These are phyloP conservation scores for Porites divaricata DNA, from an alignment of 92 coral and sea anemone species.

Conservation along the genomic window DNA sequence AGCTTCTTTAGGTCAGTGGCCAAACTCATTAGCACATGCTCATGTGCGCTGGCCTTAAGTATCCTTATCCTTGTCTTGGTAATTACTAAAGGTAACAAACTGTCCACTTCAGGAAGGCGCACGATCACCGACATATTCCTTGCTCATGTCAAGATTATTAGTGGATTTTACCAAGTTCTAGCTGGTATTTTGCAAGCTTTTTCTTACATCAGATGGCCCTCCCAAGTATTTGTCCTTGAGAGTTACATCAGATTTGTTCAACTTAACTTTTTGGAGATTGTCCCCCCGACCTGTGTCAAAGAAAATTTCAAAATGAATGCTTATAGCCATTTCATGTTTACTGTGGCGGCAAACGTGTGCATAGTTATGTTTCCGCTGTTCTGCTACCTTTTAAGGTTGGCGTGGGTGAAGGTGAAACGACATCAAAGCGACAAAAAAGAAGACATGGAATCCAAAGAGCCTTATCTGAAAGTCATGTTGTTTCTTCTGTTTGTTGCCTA, in stretches of 20 bases:
- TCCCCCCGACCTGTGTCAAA: constrained; percentile 28
- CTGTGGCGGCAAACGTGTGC: constrained; percentile 15
- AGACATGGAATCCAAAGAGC: neutral
- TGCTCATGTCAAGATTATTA: constrained; percentile 35
- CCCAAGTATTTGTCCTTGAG: constrained; percentile 21
- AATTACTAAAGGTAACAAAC: neutral
- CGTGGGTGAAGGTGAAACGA: neutral
- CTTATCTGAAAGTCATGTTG: constrained; percentile 1
- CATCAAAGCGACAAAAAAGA: neutral
- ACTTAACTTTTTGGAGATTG: constrained; percentile 37
- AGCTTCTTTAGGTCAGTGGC: no score
- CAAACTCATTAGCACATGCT: no score
- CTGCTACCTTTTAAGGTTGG: constrained; percentile 21
- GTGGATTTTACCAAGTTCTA: constrained; percentile 46
- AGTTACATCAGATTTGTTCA: constrained; percentile 28
- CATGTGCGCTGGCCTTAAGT: neutral
- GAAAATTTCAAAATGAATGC: constrained; percentile 13
- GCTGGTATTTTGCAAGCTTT: constrained; percentile 40
- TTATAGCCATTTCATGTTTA: constrained; percentile 26
- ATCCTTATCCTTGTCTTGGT: constrained; percentile 5
- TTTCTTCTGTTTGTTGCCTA: constrained; percentile 32
- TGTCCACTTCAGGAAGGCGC: constrained; percentile 13
- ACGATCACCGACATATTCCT: constrained; percentile 37
- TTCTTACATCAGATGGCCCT: constrained; percentile 36
- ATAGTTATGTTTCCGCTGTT: constrained; percentile 1